Conservation (phyloP, 2,888 invertebrate genomes). For the Drosophila cognata region DNA sequence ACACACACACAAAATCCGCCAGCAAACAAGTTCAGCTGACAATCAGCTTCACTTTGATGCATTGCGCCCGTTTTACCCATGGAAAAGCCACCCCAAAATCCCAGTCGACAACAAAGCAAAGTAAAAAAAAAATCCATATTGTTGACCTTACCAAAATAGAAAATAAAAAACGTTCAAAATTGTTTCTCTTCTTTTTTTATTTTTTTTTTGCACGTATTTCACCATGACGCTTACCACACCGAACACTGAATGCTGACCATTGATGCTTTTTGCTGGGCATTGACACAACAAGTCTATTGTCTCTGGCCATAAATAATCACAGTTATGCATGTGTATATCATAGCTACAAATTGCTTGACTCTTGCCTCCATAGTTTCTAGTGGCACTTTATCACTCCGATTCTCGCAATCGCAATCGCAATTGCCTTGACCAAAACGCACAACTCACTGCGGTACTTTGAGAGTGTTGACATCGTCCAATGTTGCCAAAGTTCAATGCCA, state of each 20-base stretch:
- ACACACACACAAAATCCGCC: constrained; percentile 51
- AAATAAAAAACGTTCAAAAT: constrained; percentile 24
- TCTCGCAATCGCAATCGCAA: constrained; percentile 18
- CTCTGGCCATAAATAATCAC: constrained; percentile 69
- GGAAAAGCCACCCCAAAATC: constrained; percentile 43
- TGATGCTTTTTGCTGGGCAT: constrained; percentile 66
- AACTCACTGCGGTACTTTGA: constrained; percentile 30
- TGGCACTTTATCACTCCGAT: constrained; percentile 67
- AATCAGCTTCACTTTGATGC: constrained; percentile 69
- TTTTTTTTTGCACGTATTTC: constrained; percentile 46
- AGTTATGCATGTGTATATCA: constrained; percentile 11
- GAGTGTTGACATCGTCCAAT: constrained; percentile 23
- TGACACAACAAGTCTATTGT: constrained; percentile 70
- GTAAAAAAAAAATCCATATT: constrained; percentile 9
- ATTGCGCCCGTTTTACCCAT: constrained; percentile 39
- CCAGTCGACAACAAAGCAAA: constrained; percentile 1
- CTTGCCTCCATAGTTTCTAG: constrained; percentile 52
- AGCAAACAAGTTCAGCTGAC: constrained; percentile 75
- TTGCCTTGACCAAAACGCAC: constrained; percentile 69
- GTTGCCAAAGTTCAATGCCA: constrained; percentile 71
- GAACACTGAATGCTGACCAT: constrained; percentile 48
- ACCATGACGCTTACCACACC: constrained; percentile 20
- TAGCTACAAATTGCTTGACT: constrained; percentile 43
- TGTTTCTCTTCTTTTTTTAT: background rate
- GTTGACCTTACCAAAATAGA: constrained; percentile 60